Evolutionary conservation across 2,888 invertebrate genomes (phyloP).

Genomic region (Microplitis deprimator): DNA sequence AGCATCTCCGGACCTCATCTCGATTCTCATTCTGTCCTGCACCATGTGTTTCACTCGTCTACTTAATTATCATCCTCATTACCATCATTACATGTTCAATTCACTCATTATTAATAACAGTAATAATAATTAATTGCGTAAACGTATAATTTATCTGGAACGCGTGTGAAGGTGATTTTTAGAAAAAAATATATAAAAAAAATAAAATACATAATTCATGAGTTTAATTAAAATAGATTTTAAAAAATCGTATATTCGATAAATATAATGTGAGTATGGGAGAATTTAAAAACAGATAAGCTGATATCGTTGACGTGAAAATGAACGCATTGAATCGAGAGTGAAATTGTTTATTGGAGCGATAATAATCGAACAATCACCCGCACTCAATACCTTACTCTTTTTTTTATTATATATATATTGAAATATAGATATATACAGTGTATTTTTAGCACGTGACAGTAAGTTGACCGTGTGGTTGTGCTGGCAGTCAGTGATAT

Average conservation of each 20-base stretch:
- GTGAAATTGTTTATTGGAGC: constrained; percentile 38
- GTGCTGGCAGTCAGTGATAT: constrained; percentile 12
- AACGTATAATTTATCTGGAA: no score
- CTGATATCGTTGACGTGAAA: constrained; percentile 16
- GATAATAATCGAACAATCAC: constrained; percentile 38
- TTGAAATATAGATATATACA: no score
- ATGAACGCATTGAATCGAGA: constrained; percentile 18
- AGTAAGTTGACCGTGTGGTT: constrained; percentile 24
- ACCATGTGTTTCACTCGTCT: neutral
- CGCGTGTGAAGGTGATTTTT: neutral
- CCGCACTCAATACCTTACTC: neutral
- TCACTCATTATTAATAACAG: neutral
- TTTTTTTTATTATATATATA: neutral
- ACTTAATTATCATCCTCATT: neutral
- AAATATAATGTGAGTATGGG: neutral
- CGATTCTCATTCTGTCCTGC: neutral
- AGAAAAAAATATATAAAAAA: neutral
- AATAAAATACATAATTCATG: neutral
- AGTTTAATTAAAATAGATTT: neutral
- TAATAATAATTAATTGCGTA: neutral
- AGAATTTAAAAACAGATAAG: neutral
- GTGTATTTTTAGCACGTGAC: neutral
- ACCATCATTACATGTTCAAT: neutral
- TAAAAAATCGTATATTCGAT: no score
- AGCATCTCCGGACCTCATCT: constrained; percentile 26